A percentile compares a stretch with the other conserved stretches of the same genome.
Evolutionary conservation across 2,113 vertebrate species (phyloP).

Genomic region (Mus musculus): DNA sequence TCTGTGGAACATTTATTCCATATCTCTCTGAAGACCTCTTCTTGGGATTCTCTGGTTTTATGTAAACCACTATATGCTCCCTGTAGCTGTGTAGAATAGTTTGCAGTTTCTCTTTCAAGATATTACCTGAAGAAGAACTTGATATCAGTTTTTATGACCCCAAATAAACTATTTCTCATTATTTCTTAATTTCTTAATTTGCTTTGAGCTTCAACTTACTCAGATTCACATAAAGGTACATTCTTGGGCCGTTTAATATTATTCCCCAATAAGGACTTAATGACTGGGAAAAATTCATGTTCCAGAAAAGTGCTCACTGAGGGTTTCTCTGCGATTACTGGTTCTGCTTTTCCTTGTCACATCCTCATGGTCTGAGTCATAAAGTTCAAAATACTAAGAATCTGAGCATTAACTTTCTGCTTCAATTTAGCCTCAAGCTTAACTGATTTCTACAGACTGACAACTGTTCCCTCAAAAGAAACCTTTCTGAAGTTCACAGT

Average conservation of each 20-base stretch:
- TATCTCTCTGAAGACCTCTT: no score
- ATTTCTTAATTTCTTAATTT: background rate
- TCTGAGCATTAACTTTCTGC: slow-evolving; percentile 53
- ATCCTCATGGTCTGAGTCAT: background rate
- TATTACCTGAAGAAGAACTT: background rate
- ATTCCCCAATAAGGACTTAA: background rate
- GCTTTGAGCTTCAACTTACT: background rate
- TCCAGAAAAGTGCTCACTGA: background rate
- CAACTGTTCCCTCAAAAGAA: background rate
- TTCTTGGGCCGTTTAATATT: background rate
- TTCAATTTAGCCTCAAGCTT: background rate
- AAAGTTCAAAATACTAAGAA: background rate
- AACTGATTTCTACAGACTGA: slow-evolving; percentile 14
- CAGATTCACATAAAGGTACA: background rate
- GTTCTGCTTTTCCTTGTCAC: slow-evolving; percentile 9
- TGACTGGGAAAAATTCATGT: background rate
- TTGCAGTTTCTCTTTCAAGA: background rate
- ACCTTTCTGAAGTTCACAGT: background rate
- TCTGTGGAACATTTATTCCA: background rate
- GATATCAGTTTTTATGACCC: background rate
- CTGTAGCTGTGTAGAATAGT: background rate
- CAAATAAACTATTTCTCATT: background rate
- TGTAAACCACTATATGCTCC: background rate
- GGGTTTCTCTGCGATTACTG: background rate
- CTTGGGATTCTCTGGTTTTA: background rate